Conservation (phyloP, 1,140 invertebrate species). For the Meloidogyne hapla region DNA sequence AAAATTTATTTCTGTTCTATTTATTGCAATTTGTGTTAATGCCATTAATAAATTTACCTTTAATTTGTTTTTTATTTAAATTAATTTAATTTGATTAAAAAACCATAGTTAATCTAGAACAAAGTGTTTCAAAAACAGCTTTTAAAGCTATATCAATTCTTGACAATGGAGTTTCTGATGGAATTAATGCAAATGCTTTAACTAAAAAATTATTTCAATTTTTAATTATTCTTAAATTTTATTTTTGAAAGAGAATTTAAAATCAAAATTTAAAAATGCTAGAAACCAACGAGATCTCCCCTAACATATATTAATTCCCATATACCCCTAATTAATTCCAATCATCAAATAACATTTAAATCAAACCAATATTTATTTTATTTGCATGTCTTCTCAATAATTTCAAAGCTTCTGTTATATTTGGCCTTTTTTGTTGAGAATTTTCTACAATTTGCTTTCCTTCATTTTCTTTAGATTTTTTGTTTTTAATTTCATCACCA, state of each 20-base stretch:
- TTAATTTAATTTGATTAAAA: constrained; percentile 3
- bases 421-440: constrained; percentile 16
- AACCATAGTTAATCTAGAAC: constrained; percentile 34
- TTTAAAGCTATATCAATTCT: constrained; percentile 42
- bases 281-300: no score
- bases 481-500: background rate
- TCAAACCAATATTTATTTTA: constrained; percentile 38
- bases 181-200: constrained; percentile 39
- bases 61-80: background rate
- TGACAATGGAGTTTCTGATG: constrained; percentile 31
- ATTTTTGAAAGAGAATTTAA: no score
- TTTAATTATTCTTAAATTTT: background rate
- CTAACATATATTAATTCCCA: no score
- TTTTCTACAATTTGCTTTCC: constrained; percentile 15
- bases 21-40: constrained; percentile 32
- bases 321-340: no score
- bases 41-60: constrained; percentile 20
- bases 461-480: constrained; percentile 23
- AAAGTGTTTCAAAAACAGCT: constrained; percentile 40
- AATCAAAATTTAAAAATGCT: no score
- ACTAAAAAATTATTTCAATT: constrained; percentile 23
- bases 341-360: background rate
- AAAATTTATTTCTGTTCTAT: constrained; percentile 15
- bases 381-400: constrained; percentile 41
- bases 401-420: constrained; percentile 46